Conservation (phyloP, 2,888 invertebrate species). For the Hirtodrosophila alboralis region DNA sequence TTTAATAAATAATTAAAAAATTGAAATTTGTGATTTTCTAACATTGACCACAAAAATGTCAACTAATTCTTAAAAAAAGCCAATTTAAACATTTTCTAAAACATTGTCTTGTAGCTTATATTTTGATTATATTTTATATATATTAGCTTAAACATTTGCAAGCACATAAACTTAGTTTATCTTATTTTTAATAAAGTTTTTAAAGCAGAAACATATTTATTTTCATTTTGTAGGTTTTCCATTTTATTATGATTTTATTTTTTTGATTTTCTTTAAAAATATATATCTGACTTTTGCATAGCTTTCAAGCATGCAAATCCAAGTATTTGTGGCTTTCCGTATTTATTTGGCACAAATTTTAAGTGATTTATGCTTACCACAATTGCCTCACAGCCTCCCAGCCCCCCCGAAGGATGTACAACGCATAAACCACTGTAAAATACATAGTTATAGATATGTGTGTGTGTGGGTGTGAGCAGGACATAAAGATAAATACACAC, state of each 20-base stretch:
- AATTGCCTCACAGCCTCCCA: slow-evolving; percentile 55
- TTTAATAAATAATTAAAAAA: too few species aligned
- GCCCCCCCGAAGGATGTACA: slow-evolving; percentile 12
- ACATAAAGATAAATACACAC: slow-evolving; percentile 22
- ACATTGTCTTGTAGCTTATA: too few species aligned
- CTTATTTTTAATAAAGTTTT: slow-evolving; percentile 5
- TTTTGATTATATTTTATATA: too few species aligned
- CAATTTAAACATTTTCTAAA: too few species aligned
- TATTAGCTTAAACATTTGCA: too few species aligned
- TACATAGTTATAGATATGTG: slow-evolving; percentile 13
- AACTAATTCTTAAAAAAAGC: too few species aligned
- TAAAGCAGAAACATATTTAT: slow-evolving; percentile 37
- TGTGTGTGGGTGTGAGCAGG: neutral
- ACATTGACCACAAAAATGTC: too few species aligned
- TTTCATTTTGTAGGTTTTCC: slow-evolving; percentile 28
- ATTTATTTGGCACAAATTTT: slow-evolving; percentile 80
- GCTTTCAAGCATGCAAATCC: slow-evolving; percentile 52
- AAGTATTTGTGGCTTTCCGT: slow-evolving; percentile 68
- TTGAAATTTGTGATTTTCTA: too few species aligned
- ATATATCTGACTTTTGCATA: slow-evolving; percentile 64
- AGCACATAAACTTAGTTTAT: too few species aligned
- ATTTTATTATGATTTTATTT: slow-evolving; percentile 16
- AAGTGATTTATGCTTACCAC: slow-evolving; percentile 77
- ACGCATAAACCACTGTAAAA: slow-evolving; percentile 67
- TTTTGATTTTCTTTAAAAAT: slow-evolving; percentile 14